Evolutionary conservation across 1,140 invertebrate species (phyloP).

Genomic region (Protaetia brevitarsis): DNA sequence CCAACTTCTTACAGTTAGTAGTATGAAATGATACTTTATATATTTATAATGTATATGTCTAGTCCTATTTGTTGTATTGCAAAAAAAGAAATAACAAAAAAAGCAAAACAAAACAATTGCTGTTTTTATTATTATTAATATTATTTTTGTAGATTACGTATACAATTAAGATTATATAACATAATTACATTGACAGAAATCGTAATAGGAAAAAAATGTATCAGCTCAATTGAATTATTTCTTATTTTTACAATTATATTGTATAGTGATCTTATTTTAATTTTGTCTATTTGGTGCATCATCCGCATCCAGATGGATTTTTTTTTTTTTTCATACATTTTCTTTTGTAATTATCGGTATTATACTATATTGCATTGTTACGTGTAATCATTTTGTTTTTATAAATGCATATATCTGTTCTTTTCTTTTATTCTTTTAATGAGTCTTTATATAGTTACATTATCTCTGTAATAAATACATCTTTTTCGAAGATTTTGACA

Average conservation of each 20-base stretch:
- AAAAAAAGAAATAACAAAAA: not conserved
- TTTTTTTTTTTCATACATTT: too few relatives aligned
- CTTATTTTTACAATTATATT: too few relatives aligned
- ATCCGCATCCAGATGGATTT: too few relatives aligned
- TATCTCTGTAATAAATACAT: not conserved
- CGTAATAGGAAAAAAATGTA: not conserved
- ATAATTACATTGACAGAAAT: not conserved
- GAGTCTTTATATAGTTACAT: not conserved
- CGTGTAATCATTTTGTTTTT: too few relatives aligned
- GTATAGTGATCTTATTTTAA: too few relatives aligned
- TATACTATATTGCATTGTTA: too few relatives aligned
- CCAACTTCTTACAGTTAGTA: too few relatives aligned
- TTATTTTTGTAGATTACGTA: not conserved
- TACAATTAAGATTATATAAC: not conserved
- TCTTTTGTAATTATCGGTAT: too few relatives aligned
- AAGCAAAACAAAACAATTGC: not conserved
- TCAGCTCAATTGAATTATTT: too few relatives aligned
- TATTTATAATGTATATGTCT: slow-evolving; percentile 16
- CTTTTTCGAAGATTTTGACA: not conserved
- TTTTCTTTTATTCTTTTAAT: too few relatives aligned
- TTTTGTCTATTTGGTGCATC: too few relatives aligned
- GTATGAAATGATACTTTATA: slow-evolving; percentile 3
- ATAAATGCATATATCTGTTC: too few relatives aligned
- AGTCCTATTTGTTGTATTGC: slow-evolving; percentile 15
- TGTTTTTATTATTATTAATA: not conserved